These are phyloP conservation scores for Circaetus gallicus DNA, from an alignment of 2,113 vertebrate species.

Conservation along the genomic window DNA sequence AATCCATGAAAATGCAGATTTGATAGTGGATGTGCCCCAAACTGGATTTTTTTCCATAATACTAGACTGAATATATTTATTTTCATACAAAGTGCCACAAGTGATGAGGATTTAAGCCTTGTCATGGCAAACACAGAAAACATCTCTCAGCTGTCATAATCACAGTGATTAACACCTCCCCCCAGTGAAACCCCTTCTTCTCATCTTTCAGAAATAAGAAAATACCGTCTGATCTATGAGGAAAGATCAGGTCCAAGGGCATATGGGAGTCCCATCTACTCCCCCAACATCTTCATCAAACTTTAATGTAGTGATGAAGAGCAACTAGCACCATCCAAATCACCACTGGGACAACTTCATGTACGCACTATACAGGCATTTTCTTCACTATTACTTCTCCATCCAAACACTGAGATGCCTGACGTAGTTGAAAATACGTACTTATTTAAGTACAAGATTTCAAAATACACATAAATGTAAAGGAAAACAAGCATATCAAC, in stretches of 20 bases:
- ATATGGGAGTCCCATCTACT: neutral
- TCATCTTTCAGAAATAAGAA: neutral
- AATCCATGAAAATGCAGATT: neutral
- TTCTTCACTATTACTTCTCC: neutral
- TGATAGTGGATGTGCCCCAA: neutral
- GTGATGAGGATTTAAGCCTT: neutral
- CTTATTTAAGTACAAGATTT: neutral
- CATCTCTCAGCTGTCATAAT: neutral
- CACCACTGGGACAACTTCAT: neutral
- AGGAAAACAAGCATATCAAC: neutral
- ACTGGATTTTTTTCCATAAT: neutral
- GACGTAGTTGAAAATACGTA: neutral
- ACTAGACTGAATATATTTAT: neutral
- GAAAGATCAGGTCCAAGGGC: neutral
- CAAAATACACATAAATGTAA: neutral
- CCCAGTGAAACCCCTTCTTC: neutral
- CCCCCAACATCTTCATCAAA: neutral
- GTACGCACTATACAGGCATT: neutral
- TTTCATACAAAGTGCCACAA: neutral
- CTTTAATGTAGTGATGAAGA: neutral
- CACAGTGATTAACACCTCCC: neutral
- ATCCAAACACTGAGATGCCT: neutral
- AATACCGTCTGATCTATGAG: neutral
- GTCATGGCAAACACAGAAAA: neutral
- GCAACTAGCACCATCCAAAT: neutral